These are phyloP conservation scores for Microcebus murinus DNA, from an alignment of 2,113 vertebrate species.

Conservation along the genomic window DNA sequence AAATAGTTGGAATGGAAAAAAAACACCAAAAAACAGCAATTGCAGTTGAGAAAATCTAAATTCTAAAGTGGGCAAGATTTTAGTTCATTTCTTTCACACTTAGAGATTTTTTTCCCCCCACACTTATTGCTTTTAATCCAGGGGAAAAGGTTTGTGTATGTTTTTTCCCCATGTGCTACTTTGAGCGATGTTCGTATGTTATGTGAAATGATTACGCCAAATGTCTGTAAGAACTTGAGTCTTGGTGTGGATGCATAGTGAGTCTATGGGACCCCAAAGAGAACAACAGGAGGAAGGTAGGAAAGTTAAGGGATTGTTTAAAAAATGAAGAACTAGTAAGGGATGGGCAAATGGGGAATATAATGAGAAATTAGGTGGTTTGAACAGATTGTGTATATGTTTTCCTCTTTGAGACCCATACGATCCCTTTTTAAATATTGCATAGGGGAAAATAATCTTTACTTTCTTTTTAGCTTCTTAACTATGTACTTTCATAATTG, in stretches of 20 bases:
- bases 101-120: neutral
- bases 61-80: slow-evolving; percentile 68
- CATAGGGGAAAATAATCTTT: neutral
- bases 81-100: slow-evolving; percentile 67
- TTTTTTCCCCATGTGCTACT: slow-evolving; percentile 49
- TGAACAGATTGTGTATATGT: slow-evolving; percentile 32
- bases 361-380: slow-evolving; percentile 28
- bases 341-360: slow-evolving; percentile 6
- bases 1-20: slow-evolving; percentile 73
- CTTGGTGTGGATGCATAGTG: neutral
- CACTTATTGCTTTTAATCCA: slow-evolving; percentile 58
- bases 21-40: slow-evolving; percentile 59
- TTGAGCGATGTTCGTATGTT: slow-evolving; percentile 63
- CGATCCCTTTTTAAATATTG: neutral
- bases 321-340: slow-evolving; percentile 39
- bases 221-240: slow-evolving; percentile 8
- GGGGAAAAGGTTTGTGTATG: slow-evolving; percentile 49
- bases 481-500: neutral
- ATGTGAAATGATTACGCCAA: slow-evolving; percentile 59
- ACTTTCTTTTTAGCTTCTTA: slow-evolving; percentile 1
- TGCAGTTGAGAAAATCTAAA: slow-evolving; percentile 67
- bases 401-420: slow-evolving; percentile 39
- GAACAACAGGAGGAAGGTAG: neutral
- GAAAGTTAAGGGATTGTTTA: neutral
- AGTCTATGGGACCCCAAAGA: neutral